Evolutionary conservation across 2,888 invertebrate species (phyloP).

Genomic region (Branchellion lobata): DNA sequence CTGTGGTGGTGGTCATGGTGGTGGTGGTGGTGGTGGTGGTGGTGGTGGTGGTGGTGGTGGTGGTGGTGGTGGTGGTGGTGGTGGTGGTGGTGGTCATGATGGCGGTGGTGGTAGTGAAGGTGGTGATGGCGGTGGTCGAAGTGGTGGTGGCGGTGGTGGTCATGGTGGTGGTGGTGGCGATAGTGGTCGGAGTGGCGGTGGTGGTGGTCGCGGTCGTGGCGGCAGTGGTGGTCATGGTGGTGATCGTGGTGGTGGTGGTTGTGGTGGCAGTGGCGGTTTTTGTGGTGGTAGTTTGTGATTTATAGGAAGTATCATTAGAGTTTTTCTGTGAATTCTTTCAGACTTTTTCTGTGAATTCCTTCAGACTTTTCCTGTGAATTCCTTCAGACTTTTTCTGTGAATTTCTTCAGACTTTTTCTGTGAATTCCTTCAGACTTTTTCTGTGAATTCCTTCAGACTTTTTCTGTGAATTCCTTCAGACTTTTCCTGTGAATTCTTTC

Average conservation of each 20-base stretch:
- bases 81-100: background rate
- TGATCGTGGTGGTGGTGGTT: background rate
- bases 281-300: background rate
- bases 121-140: background rate
- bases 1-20: conserved; percentile 69
- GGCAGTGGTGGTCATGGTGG: background rate
- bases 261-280: background rate
- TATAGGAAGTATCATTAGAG: background rate
- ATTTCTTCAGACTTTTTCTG: too few species aligned
- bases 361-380: too few species aligned
- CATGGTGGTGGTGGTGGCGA: background rate
- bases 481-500: too few species aligned
- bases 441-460: too few species aligned
- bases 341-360: too few species aligned
- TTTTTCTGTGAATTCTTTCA: too few species aligned
- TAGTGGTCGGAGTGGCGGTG: background rate
- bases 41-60: background rate
- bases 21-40: background rate
- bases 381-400: too few species aligned
- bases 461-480: too few species aligned
- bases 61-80: background rate
- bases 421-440: too few species aligned
- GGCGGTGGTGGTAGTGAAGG: background rate
- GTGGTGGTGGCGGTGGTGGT: background rate
- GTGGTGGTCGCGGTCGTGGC: background rate